Base-by-base conservation (phyloP, 2,797 vertebrate species). In the Mus caroli region DNA sequence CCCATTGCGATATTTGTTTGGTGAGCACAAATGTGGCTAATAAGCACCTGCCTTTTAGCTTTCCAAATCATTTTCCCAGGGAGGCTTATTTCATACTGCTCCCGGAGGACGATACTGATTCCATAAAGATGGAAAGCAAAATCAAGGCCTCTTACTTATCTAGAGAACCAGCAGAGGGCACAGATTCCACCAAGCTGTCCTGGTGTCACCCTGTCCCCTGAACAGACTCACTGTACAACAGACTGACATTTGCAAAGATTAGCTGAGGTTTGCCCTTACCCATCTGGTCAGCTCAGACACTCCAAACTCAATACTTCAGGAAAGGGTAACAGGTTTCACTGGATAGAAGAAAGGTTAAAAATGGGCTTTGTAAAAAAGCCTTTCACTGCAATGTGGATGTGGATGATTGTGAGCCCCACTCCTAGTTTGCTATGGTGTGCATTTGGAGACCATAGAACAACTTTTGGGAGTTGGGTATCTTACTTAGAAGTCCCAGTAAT, bases 61-160 rank as follows among this genome's bases (percentile, higher is more conserved):
- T 54, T 22, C n/a, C 0, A 60, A 60, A 60, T 15, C 56, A 0
- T 64, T 37, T 82, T 82, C 77, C 78, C 40, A 22, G 60, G 62
- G 40, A 95, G 37, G 75, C 14, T 26, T 91, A 93, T 77, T 67
- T 94, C 94, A 71, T 15, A 43, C 13, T 90, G 64, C 60, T 92
- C 88, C 83, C 46, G 67, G 10, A 46, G 11, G 0, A 43, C 56
- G 34, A 79, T 40, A 73, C 69, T 89, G 92, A 8, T 9, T 28
- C 28, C 62, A 24, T 85, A 67, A 85, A 19, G 50, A 80, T 34
- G 13, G 15, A 89, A 73, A 80, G 11, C 77, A 76, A 94, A 91
- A 95, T 58, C 62, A 26, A 62, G 62, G 56, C 34, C 46, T 77
- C 58, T 94, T 92, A 90, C 93, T 97, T 96, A 50, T 14, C 62